These are phyloP conservation scores for Sarotherodon lohbergeri DNA, from an alignment of 2,113 vertebrate species.

Conservation along the genomic window DNA sequence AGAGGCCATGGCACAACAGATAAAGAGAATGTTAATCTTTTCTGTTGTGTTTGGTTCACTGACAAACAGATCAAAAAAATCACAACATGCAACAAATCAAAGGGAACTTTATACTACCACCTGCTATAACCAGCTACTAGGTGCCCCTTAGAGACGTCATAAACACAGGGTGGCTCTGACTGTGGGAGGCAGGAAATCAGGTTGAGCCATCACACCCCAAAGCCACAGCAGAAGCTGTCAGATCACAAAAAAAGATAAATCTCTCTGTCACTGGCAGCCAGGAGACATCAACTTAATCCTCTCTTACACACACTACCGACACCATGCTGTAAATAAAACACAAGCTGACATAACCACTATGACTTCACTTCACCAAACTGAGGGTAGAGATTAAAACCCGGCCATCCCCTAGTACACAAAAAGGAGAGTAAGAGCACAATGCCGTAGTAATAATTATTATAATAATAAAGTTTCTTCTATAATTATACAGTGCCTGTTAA, in stretches of 20 bases:
- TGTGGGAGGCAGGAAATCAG: constrained; percentile 22
- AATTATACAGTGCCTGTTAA: neutral
- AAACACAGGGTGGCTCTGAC: neutral
- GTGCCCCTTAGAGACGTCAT: neutral
- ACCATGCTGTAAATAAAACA: constrained; percentile 62
- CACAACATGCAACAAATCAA: neutral
- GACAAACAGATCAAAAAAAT: neutral
- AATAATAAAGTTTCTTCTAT: neutral
- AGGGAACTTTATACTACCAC: neutral
- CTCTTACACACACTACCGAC: constrained; percentile 23
- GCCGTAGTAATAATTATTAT: neutral
- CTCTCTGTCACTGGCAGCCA: constrained; percentile 15
- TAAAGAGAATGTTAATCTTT: neutral
- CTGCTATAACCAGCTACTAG: neutral
- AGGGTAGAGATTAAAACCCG: neutral
- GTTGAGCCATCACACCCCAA: constrained; percentile 19
- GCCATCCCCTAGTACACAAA: neutral
- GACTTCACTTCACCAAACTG: constrained; percentile 41
- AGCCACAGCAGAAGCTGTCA: constrained; percentile 16
- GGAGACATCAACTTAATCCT: constrained; percentile 42
- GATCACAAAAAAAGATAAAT: constrained; percentile 12
- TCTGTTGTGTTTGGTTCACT: neutral
- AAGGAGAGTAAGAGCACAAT: neutral
- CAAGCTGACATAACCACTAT: constrained; percentile 51
- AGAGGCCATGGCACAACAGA: neutral